phyloP scores from a whole-genome alignment of 2,797 vertebrate genomes.

The Taenioides sp. region DNA sequence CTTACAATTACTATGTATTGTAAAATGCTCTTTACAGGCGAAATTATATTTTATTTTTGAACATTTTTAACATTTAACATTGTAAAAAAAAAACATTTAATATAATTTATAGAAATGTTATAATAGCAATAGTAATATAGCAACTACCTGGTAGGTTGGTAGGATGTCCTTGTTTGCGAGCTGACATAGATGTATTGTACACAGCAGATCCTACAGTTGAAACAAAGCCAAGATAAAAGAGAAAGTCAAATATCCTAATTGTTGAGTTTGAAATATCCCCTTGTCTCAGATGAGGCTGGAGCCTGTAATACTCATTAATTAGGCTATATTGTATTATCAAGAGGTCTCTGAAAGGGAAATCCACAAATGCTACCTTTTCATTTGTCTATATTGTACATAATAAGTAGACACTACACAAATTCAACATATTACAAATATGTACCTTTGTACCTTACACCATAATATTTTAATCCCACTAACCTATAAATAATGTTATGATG shows the following conservation, averaged over 20 bases:
- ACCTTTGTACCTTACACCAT: neutral
- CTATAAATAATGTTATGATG: neutral
- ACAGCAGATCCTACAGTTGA: conserved; percentile 84
- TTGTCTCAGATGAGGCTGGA: neutral
- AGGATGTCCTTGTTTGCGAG: conserved; percentile 76
- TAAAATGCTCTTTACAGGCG: neutral
- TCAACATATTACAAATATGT: neutral
- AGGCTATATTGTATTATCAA: too few relatives aligned
- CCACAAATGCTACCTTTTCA: too few relatives aligned
- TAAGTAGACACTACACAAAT: neutral
- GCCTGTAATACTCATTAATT: neutral
- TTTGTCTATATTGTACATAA: neutral
- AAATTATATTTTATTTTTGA: neutral
- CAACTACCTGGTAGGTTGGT: conserved; percentile 71
- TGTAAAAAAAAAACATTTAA: too few relatives aligned
- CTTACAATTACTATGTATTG: neutral
- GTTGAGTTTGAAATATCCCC: neutral
- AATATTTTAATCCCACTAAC: neutral
- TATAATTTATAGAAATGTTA: neutral
- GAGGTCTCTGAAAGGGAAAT: too few relatives aligned
- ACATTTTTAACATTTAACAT: too few relatives aligned
- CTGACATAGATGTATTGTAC: conserved; percentile 89
- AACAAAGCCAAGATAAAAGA: conserved; percentile 6
- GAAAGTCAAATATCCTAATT: neutral
- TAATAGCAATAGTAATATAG: neutral